phyloP scores from a whole-genome alignment of 2,888 invertebrate species.

The Aphidius colemani region DNA sequence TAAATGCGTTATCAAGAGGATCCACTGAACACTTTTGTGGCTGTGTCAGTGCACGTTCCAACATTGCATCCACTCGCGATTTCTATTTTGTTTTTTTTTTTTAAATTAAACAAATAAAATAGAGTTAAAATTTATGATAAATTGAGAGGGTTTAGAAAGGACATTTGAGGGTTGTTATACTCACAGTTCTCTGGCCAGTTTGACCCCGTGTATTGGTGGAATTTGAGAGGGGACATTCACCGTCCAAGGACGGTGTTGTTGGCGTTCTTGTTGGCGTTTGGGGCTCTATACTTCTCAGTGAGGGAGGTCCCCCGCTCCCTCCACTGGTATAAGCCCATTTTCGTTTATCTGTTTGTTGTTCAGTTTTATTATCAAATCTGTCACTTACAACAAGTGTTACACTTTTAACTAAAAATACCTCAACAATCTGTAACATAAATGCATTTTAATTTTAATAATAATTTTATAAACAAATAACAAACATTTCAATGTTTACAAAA shows the following conservation, averaged over 20 bases:
- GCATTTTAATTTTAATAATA: slow-evolving; percentile 2
- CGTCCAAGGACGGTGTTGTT: slow-evolving; percentile 51
- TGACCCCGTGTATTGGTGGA: slow-evolving; percentile 54
- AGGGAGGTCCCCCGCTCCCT: slow-evolving; percentile 58
- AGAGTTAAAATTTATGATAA: no score
- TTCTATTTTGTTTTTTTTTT: slow-evolving; percentile 48
- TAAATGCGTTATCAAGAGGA: slow-evolving; percentile 63
- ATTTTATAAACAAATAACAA: slow-evolving; percentile 2
- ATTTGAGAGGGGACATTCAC: slow-evolving; percentile 56
- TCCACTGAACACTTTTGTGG: slow-evolving; percentile 61
- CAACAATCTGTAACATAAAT: slow-evolving; percentile 63
- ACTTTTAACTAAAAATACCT: slow-evolving; percentile 67
- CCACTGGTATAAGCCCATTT: slow-evolving; percentile 57
- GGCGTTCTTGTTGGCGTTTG: slow-evolving; percentile 53
- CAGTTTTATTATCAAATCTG: slow-evolving; percentile 48
- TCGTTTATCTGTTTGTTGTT: slow-evolving; percentile 44
- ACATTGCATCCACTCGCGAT: slow-evolving; percentile 81
- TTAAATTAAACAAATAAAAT: no score
- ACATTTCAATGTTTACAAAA: slow-evolving; percentile 5
- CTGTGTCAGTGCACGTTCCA: slow-evolving; percentile 69
- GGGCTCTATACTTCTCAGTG: slow-evolving; percentile 56
- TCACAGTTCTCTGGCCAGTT: slow-evolving; percentile 57
- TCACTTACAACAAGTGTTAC: slow-evolving; percentile 68
- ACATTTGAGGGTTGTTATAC: slow-evolving; percentile 25
- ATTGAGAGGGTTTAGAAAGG: no score